phyloP scores from a whole-genome alignment of 2,888 invertebrate species.

The Troglohyphantes excavatus region DNA sequence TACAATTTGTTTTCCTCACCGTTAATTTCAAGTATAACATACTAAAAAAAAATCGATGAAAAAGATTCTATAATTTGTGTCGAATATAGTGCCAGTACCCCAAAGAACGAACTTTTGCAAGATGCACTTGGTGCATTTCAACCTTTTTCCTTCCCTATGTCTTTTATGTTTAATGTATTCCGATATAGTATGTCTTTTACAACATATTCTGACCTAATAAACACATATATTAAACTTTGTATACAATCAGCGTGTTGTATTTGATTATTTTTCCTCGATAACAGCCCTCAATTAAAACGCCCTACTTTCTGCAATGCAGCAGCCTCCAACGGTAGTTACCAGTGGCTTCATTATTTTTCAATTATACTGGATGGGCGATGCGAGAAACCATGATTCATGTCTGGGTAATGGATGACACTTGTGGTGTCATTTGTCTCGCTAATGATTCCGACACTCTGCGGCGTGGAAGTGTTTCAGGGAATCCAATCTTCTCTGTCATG shows the following conservation, averaged over 20 bases:
- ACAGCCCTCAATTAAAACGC: neutral
- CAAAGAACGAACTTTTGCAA: too few species aligned
- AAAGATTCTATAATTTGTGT: too few species aligned
- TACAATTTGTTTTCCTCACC: too few species aligned
- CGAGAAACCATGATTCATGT: conserved; percentile 56
- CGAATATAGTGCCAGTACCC: too few species aligned
- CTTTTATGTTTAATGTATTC: too few species aligned
- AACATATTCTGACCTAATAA: too few species aligned
- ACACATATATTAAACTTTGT: too few species aligned
- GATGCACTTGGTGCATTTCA: too few species aligned
- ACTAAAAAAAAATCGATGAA: too few species aligned
- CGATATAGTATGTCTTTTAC: too few species aligned
- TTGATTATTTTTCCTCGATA: neutral
- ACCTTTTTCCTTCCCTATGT: too few species aligned
- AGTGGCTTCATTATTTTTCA: conserved; percentile 73
- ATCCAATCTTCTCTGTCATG: conserved; percentile 14
- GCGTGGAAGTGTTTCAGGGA: conserved; percentile 11
- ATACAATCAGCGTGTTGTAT: neutral
- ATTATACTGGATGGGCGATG: conserved; percentile 48
- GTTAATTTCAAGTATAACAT: too few species aligned
- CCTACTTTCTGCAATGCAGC: neutral
- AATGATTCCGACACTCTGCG: conserved; percentile 48
- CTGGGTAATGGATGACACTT: conserved; percentile 59
- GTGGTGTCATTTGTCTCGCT: conserved; percentile 60
- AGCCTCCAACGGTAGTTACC: conserved; percentile 18